Evolutionary conservation across 1,140 invertebrate species (phyloP), one percentile per base, ranked within the genome.

Genomic region (Drosophila oshimai): DNA sequence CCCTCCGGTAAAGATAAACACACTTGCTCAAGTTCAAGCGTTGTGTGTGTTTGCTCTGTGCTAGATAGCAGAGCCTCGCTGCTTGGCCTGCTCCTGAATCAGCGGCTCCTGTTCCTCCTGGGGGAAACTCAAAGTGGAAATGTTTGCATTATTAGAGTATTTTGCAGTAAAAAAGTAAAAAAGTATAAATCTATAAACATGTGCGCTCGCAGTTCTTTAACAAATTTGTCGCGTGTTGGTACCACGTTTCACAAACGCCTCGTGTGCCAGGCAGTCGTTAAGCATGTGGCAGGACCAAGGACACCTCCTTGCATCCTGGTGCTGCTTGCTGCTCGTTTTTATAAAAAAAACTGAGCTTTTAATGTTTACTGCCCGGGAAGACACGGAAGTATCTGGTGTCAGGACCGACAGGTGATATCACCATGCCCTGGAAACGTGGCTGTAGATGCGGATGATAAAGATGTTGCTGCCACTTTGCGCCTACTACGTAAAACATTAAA

Each of bases 401-500:
- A 15, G 34, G 45, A 42, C 24, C 22, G 79, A 79, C 80, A 86
- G 74, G 62, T 86, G 78, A 68, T 79, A 70, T 50, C 51, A 70
- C 53, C 74, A 84, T 61, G 47, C 36, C 55, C 57, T 34, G 33
- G 44, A 33, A 42, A 71, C 49, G 29, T 33, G 50, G 42, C 41
- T 24, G 41, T 18, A 49, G 37, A 50, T 29, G 51, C 45, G 41
- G 18, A 39, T 24, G 58, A 64, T 67, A 31, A 47, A 61, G 37
- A 29, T 55, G 47, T 37, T 46, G 47, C 39, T 84, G 70, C 71
- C 71, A 81, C 75, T 87, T 80, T 76, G 58, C 61, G 76, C 57
- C 65, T 80, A 68, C 76, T 75, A 86, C 86, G 80, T 84, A 75
- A 84, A 84, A 84, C 80, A 84, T 84, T 84, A 84, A 84, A 84